Base-by-base conservation (phyloP, 2,888 invertebrate genomes). In the Biston betularia region DNA sequence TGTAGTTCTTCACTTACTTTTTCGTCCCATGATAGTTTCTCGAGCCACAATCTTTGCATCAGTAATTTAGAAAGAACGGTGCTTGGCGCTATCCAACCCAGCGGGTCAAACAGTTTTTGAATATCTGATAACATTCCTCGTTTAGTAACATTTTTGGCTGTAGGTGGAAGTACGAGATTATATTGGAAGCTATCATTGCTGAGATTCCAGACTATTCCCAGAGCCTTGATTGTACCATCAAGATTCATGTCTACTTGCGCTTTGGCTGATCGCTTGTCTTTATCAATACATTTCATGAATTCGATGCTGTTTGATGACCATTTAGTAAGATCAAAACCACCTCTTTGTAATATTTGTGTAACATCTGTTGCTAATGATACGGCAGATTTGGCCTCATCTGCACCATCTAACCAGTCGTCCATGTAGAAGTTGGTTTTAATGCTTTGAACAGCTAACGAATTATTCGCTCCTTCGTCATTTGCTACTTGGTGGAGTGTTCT, bases 1-100 rank as follows among this genome's bases (percentile, higher is more conserved):
- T 50, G 6, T 45, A 71, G 15, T 40, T 58, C 6, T 9, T 11
- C 12, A 33, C 55, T 68, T 34, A 75, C 11, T 8, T 62, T 45
- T 12, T 75, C 71, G 56, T 79, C 77, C 79, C 79, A 79, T 0
- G 24, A 46, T 0, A 75, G 10, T 1, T 72, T 70, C 14, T 68
- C 53, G 42, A 75, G 12, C 77, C 77, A 78, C 7, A 78, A 15
- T 15, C 65, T 65, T 63, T 78, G 77, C 0, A 78, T 75, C 0
- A 72, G 56, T 0, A 71, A 59, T 48, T 74, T 76, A 9, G 72
- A 72, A 42, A 34, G 14, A 11, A 73, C 62, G 0, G 71, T 70
- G n/a, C 35, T 34, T 12, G 75, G 73, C 34, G 73, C 71, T 50
- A 75, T 56, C 74, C 73, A 77, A 1, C 77, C 77, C 5, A 77